phyloP scores from a whole-genome alignment of 2,888 invertebrate species.

The Vesta saturnalis region DNA sequence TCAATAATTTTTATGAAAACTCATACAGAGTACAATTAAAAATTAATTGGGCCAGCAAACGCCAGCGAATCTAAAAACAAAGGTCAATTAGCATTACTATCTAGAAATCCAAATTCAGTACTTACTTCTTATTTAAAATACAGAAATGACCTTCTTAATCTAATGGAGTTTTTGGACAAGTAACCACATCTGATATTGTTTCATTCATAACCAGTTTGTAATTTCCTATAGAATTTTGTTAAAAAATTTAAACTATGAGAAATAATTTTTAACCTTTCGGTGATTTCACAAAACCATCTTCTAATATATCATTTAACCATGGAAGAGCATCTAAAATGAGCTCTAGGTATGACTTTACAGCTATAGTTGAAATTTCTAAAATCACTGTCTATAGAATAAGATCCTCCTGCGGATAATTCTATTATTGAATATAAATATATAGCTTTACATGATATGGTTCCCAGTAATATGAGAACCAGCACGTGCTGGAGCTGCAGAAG shows the following conservation, averaged over 20 bases:
- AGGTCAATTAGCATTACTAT: neutral
- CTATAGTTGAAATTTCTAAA: neutral
- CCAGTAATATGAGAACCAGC: neutral
- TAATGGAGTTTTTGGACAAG: conserved; percentile 23
- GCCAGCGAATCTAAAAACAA: conserved; percentile 27
- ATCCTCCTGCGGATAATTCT: neutral
- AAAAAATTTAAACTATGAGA: neutral
- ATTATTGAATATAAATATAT: too few species aligned
- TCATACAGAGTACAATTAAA: neutral
- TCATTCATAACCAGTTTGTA: conserved; percentile 28
- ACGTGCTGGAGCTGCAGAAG: neutral
- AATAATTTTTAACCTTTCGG: conserved; percentile 15
- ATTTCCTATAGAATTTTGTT: conserved; percentile 11
- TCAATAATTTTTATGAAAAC: neutral
- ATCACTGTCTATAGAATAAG: neutral
- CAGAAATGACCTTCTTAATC: conserved; percentile 22
- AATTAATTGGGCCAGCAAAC: conserved; percentile 27
- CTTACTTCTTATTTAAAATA: conserved; percentile 18
- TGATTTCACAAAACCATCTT: conserved; percentile 5
- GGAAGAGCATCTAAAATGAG: conserved; percentile 6
- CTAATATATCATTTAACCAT: conserved; percentile 21
- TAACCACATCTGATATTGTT: conserved; percentile 6
- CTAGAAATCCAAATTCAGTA: neutral
- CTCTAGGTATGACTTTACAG: neutral
- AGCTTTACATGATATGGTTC: too few species aligned